phyloP scores from a whole-genome alignment of 2,888 invertebrate species.

The Saturnia japonica region DNA sequence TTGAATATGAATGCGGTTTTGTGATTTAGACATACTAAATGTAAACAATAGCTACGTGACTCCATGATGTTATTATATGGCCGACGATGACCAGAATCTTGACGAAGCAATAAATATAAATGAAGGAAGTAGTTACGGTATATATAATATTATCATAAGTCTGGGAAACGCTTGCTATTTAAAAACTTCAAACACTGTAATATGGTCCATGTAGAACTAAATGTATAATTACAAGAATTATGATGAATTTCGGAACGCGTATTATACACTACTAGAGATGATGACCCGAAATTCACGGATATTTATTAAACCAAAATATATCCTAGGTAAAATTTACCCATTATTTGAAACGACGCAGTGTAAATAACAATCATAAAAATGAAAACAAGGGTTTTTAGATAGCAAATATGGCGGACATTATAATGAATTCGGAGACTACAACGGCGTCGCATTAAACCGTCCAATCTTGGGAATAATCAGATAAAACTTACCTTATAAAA shows the following conservation, averaged over 20 bases:
- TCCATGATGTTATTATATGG: constrained; percentile 48
- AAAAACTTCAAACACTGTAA: background rate
- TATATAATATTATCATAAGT: background rate
- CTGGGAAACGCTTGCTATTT: background rate
- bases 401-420: constrained; percentile 80
- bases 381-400: constrained; percentile 72
- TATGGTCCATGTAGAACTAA: background rate
- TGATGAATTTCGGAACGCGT: constrained; percentile 9
- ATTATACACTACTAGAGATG: background rate
- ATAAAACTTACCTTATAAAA: constrained; percentile 76
- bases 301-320: background rate
- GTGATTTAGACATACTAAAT: constrained; percentile 15
- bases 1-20: background rate
- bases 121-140: background rate
- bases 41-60: constrained; percentile 57
- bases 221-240: constrained; percentile 30
- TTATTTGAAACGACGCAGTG: constrained; percentile 29
- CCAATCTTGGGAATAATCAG: constrained; percentile 43
- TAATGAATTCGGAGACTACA: constrained; percentile 64
- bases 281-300: background rate
- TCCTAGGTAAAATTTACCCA: background rate
- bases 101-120: background rate
- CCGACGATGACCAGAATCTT: constrained; percentile 37
- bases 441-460: constrained; percentile 66
- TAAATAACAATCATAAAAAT: constrained; percentile 48